Evolutionary conservation across 2,797 vertebrate species (phyloP).

Genomic region (Muscicapa comitata): DNA sequence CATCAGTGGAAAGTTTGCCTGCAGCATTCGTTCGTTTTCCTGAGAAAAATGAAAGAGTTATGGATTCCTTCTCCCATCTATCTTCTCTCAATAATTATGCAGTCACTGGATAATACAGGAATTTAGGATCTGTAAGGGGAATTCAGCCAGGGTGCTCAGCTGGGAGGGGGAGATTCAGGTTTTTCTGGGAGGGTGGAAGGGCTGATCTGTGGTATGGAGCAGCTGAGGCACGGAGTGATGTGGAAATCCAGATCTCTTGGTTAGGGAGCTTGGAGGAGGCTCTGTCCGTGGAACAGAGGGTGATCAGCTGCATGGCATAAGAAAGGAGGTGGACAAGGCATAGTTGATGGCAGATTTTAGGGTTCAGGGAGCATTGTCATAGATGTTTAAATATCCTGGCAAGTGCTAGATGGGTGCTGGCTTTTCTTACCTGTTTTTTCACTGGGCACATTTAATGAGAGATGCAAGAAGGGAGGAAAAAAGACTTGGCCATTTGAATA

Average conservation of each 20-base stretch:
- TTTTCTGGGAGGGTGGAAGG: not conserved
- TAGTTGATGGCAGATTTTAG: not conserved
- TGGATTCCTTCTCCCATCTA: not conserved
- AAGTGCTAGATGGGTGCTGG: not conserved
- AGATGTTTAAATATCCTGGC: not conserved
- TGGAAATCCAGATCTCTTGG: not conserved
- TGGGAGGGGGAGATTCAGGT: not conserved
- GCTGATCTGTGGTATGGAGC: not conserved
- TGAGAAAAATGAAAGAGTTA: not conserved
- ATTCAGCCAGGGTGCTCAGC: not conserved
- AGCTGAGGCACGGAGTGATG: not conserved
- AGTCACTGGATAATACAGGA: not conserved
- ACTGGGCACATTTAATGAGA: not conserved
- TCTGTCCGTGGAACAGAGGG: not conserved
- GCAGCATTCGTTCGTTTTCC: constrained; percentile 2
- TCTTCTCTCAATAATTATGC: not conserved
- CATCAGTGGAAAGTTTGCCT: constrained; percentile 23
- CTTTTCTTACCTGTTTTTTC: not conserved
- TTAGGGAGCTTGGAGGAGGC: not conserved
- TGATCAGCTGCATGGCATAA: not conserved
- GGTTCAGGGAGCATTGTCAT: not conserved
- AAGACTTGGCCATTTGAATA: not conserved
- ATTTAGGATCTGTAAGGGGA: not conserved
- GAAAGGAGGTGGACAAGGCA: not conserved
- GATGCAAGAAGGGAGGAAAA: not conserved